phyloP scores from a whole-genome alignment of 2,113 vertebrate genomes.

The Oncorhynchus kisutch region DNA sequence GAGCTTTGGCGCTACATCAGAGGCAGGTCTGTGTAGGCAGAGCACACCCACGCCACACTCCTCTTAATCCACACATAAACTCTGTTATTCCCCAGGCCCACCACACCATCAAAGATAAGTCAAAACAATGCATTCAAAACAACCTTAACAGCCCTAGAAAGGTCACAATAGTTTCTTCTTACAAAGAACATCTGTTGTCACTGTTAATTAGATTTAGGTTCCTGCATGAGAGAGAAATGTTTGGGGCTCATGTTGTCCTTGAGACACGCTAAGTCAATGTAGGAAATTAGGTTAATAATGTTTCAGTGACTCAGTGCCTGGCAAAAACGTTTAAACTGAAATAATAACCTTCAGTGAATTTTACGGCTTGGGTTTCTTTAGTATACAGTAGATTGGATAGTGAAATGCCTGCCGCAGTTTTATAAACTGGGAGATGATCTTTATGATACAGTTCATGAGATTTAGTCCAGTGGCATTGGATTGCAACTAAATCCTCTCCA shows the following conservation, averaged over 20 bases:
- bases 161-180: conserved; percentile 14
- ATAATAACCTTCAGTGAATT: conserved; percentile 14
- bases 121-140: background rate
- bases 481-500: no score
- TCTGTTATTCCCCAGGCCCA: background rate
- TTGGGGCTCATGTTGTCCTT: conserved; percentile 9
- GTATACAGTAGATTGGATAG: background rate
- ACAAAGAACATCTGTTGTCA: background rate
- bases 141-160: background rate
- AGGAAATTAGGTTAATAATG: conserved; percentile 29
- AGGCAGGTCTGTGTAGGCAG: background rate
- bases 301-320: conserved; percentile 21
- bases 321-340: conserved; percentile 33
- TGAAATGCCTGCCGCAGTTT: background rate
- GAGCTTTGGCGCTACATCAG: conserved; percentile 9
- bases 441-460: background rate
- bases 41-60: background rate
- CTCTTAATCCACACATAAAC: background rate
- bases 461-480: background rate
- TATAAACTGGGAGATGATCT: background rate
- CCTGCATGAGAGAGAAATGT: background rate
- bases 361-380: background rate
- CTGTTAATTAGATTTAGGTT: conserved; percentile 23
- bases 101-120: background rate
- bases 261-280: conserved; percentile 10